Conservation (phyloP, 2,888 invertebrate genomes). For the Drymonia ruficornis region DNA sequence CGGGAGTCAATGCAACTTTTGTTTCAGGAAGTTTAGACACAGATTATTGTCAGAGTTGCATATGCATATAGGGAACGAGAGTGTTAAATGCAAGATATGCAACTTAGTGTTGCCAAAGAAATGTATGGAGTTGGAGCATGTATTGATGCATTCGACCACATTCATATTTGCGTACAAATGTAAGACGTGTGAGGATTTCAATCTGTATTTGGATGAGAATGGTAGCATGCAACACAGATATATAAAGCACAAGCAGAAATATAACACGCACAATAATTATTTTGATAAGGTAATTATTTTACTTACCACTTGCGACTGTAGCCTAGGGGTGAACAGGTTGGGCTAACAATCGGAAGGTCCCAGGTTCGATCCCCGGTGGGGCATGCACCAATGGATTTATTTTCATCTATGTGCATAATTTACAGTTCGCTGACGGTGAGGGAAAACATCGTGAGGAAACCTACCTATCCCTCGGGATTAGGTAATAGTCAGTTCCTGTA, state of each 20-base stretch:
- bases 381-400: no score
- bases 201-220: conserved; percentile 23
- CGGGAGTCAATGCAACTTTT: conserved; percentile 29
- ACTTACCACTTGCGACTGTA: not conserved
- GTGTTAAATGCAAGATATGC: conserved; percentile 44
- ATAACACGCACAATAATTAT: not conserved
- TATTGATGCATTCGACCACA: conserved; percentile 42
- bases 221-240: conserved; percentile 19
- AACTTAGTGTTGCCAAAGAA: not conserved
- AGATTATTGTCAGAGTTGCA: conserved; percentile 25
- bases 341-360: no score
- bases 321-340: no score
- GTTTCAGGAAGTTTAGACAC: conserved; percentile 39
- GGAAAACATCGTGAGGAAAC: no score
- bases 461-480: no score
- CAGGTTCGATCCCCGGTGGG: no score
- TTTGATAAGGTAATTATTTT: conserved; percentile 20
- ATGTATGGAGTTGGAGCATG: conserved; percentile 50
- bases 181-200: conserved; percentile 29
- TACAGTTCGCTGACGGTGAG: no score
- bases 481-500: no score
- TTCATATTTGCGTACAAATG: conserved; percentile 47
- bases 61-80: not conserved
- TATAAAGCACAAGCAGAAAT: conserved; percentile 14
- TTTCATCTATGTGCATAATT: no score